A percentile compares a stretch with the other conserved stretches of the same genome.
Evolutionary conservation across 1,140 invertebrate species (phyloP).

Genomic region (Leguminivora glycinivorella): DNA sequence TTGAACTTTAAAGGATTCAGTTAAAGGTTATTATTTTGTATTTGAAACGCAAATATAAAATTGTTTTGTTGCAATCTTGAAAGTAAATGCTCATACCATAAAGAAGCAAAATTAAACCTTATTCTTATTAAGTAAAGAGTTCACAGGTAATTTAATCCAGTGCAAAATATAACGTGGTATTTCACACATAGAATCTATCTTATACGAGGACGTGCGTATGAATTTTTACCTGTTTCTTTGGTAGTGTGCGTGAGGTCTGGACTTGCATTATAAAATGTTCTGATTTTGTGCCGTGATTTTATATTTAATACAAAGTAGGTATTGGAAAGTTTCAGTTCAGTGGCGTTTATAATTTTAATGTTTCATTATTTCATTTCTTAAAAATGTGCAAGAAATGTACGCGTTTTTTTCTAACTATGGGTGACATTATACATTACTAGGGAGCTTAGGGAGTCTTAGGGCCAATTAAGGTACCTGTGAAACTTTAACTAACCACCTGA

Average conservation of each 20-base stretch:
- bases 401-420: too few relatives aligned
- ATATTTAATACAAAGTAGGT: conserved; percentile 15
- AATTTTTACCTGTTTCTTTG: conserved; percentile 25
- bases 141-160: background rate
- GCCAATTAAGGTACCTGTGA: too few relatives aligned
- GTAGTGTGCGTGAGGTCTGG: conserved; percentile 19
- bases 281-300: conserved; percentile 24
- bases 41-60: background rate
- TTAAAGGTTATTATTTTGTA: background rate
- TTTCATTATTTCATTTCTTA: background rate
- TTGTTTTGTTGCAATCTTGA: background rate
- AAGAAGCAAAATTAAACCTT: background rate
- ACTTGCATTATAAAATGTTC: conserved; percentile 26
- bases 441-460: too few relatives aligned
- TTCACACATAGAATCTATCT: background rate
- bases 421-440: too few relatives aligned
- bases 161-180: background rate
- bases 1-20: background rate
- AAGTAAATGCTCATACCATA: background rate
- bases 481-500: too few relatives aligned
- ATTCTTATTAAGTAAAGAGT: background rate
- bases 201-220: conserved; percentile 7
- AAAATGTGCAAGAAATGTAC: too few relatives aligned
- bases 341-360: background rate
- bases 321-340: background rate